These are phyloP conservation scores for Poecilus cupreus DNA, from an alignment of 2,888 invertebrate genomes.

Conservation along the genomic window DNA sequence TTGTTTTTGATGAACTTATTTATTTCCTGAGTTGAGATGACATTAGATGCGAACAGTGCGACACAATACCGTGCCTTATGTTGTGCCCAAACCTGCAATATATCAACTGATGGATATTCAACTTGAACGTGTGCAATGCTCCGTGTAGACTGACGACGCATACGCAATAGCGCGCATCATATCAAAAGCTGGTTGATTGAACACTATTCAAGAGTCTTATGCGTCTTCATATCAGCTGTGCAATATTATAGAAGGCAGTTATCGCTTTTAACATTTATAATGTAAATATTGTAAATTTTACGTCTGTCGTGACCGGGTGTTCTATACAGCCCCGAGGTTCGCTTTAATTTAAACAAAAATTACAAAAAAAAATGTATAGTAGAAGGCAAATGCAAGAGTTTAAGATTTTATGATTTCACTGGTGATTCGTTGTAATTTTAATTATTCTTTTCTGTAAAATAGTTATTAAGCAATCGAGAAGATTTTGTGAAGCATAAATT, in stretches of 20 bases:
- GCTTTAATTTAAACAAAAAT: slow-evolving; percentile 37
- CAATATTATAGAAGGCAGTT: slow-evolving; percentile 51
- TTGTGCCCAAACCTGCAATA: slow-evolving; percentile 55
- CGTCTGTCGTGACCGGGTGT: slow-evolving; percentile 24
- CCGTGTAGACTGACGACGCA: slow-evolving; percentile 46
- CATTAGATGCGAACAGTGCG: slow-evolving; percentile 37
- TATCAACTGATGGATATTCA: no score
- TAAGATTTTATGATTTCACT: slow-evolving; percentile 38
- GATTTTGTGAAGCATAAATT: slow-evolving; percentile 48
- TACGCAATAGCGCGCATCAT: slow-evolving; percentile 31
- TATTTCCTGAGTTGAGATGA: slow-evolving; percentile 30
- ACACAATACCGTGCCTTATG: slow-evolving; percentile 56
- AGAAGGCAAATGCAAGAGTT: slow-evolving; percentile 37
- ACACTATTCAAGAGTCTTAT: slow-evolving; percentile 39
- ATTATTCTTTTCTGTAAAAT: slow-evolving; percentile 47
- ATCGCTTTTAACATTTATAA: slow-evolving; percentile 52
- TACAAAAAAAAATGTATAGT: slow-evolving; percentile 44
- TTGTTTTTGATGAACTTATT: slow-evolving; percentile 7
- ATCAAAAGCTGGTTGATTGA: slow-evolving; percentile 30
- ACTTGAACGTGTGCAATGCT: slow-evolving; percentile 53
- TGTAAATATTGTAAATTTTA: slow-evolving; percentile 56
- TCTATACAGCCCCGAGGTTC: slow-evolving; percentile 37
- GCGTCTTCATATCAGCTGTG: slow-evolving; percentile 59
- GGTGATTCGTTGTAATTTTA: slow-evolving; percentile 53
- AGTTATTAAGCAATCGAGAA: slow-evolving; percentile 19